phyloP scores from a whole-genome alignment of 2,888 invertebrate species.

The Perizoma affinitatum region DNA sequence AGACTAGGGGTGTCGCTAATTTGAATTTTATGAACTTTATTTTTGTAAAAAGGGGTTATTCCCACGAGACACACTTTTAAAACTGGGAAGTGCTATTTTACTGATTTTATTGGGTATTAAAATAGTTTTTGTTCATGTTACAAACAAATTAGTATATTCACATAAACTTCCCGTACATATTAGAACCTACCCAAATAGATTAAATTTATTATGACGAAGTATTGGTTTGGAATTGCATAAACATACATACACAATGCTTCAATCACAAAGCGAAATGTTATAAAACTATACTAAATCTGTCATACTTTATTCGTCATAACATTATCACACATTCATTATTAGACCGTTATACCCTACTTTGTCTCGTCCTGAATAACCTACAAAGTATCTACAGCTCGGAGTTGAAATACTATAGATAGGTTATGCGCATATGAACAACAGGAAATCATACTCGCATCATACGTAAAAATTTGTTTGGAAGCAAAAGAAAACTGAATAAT shows the following conservation, averaged over 20 bases:
- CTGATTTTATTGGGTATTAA: constrained; percentile 40
- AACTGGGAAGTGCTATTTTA: constrained; percentile 46
- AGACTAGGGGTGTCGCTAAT: constrained; percentile 74
- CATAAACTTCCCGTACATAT: too few relatives aligned
- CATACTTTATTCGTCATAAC: constrained; percentile 14
- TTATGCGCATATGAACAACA: constrained; percentile 1
- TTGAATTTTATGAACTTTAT: constrained; percentile 80
- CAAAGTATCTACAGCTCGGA: constrained; percentile 16
- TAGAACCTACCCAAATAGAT: too few relatives aligned
- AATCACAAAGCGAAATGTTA: neutral
- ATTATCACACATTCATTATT: constrained; percentile 17
- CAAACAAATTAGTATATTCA: too few relatives aligned
- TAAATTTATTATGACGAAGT: too few relatives aligned
- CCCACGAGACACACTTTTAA: constrained; percentile 52
- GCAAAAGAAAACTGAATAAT: too few relatives aligned
- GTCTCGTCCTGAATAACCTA: constrained; percentile 21
- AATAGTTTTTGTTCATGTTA: constrained; percentile 9
- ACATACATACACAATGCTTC: too few relatives aligned
- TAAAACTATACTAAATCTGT: neutral
- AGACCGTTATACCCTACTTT: constrained; percentile 16
- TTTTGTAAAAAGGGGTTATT: constrained; percentile 66
- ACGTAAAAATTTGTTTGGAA: too few relatives aligned
- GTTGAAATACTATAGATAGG: constrained; percentile 5
- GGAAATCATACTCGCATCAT: too few relatives aligned
- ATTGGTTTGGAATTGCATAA: too few relatives aligned